Base-by-base conservation (phyloP, 1,140 invertebrate species). In the Hycleus cichorii region DNA sequence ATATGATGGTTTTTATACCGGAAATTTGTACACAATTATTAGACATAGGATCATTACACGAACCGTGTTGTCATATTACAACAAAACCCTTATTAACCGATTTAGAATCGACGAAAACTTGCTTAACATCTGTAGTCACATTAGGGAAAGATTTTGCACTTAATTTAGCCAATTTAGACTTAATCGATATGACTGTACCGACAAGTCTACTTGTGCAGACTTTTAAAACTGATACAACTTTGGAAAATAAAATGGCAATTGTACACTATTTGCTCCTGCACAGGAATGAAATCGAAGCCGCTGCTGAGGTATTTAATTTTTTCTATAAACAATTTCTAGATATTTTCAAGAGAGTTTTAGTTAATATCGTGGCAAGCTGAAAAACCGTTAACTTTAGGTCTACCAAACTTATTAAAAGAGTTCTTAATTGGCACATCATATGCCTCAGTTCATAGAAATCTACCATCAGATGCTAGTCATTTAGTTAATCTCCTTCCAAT, bases 221-320 rank as follows among this genome's bases (percentile, higher is more conserved):
- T 0, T 90, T 89, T 64, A 83, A 83, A 44, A 83, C 78, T 60
- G 79, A 83, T 55, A 80, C 75, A 2, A 79, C 79, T 0, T 67
- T 83, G 1, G 84, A 88, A 64, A 86, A 88, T 64, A 84, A 84
- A 55, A 69, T 90, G 32, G 83, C 84, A 3, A 89, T 90, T 32
- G 73, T 91, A 25, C 89, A 92, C 73, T 89, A 89, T 68, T 83
- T 92, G 57, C 72, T 91, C 9, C 80, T 87, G 47, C 89, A 92
- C 65, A 80, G 80, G 47, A 81, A 81, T 44, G 87, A 90, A 63
- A 70, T 84, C 57, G 87, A 90, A 49, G 75, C 82, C 32, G 81
- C 87, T 56, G 80, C 83, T 53, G 83, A 88, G 73, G 81, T 83
- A 72, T 48, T 18, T 18, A 18, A 18, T 18, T 27, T n/a, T 12